Evolutionary conservation across 2,797 vertebrate species (phyloP), one percentile per base, ranked within the genome.

Genomic region (Poeciliopsis turneri): DNA sequence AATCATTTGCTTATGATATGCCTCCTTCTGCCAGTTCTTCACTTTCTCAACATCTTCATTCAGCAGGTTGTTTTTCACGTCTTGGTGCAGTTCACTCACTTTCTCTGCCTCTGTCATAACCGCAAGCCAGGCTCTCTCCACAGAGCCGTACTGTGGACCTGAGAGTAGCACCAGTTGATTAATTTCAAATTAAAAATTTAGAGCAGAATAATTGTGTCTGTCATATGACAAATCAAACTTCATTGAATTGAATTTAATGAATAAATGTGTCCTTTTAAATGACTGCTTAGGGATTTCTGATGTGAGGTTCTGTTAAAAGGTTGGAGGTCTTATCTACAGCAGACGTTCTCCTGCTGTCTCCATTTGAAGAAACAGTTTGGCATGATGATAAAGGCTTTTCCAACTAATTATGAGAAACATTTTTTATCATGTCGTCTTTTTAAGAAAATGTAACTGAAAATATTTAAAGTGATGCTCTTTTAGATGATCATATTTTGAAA

Each of bases 21-120:
- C 96, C 0, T 99, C 98, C 93, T 99, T 99, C 95, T 99, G 98
- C 98, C 98, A 99, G 95, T 98, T 99, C 96, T 98, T 98, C 89
- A 99, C 97, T 89, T 98, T 99, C 94, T 99, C 98, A 0, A 98
- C 95, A 77, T 98, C 98, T 0, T 98, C 97, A 0, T 97, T 98
- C 84, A 96, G 51, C 88, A 99, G 94, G 82, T 89, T 96, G 94
- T 98, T 98, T 95, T 97, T 99, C 93, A 99, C 94, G 0, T 99
- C 98, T 92, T 99, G 98, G 89, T 99, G 98, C 88, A 99, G 94
- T 81, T 99, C 98, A 0, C 98, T 99, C 91, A 97, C 97, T 92
- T 96, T 99, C 80, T 99, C 98, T 0, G 98, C 97, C 88, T 99
- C 98, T 0, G 96, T 97, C 97, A 99, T 98, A 77, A 99, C 94